phyloP scores from a whole-genome alignment of 2,113 vertebrate genomes.

The Poecile atricapillus region DNA sequence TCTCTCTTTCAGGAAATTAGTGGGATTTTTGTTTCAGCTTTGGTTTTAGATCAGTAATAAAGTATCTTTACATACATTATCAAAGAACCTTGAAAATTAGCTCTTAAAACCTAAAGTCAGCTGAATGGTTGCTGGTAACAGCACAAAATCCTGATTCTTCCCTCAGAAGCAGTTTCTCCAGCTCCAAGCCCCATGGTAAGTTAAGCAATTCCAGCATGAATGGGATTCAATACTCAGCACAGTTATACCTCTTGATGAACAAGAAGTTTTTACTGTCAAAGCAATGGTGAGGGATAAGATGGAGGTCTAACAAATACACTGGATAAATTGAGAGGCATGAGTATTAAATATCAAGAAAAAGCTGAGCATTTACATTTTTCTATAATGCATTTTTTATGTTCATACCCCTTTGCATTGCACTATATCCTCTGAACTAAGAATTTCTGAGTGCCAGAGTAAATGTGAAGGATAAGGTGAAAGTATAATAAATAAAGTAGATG shows the following conservation, averaged over 20 bases:
- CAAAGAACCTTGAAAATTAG: not conserved
- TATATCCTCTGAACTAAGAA: conserved; percentile 43
- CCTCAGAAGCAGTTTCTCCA: not conserved
- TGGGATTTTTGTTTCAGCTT: not conserved
- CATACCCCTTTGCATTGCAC: not conserved
- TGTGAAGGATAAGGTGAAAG: conserved; percentile 35
- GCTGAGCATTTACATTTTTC: conserved; percentile 3
- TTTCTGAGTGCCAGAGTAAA: not conserved
- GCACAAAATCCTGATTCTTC: not conserved
- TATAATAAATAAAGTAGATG: conserved; percentile 45
- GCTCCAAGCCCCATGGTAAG: not conserved
- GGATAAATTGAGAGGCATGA: not conserved
- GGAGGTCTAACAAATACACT: not conserved
- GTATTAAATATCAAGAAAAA: conserved; percentile 27
- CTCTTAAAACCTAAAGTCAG: not conserved
- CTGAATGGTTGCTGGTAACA: not conserved
- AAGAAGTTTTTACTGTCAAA: not conserved
- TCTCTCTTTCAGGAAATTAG: not conserved
- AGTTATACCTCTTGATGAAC: not conserved
- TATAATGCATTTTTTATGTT: conserved; percentile 41
- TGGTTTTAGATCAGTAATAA: not conserved
- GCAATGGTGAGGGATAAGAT: not conserved
- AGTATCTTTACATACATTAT: not conserved
- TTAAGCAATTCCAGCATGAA: not conserved
- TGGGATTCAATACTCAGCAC: not conserved